Evolutionary conservation across 2,797 vertebrate genomes (phyloP), one percentile per base, ranked within the genome.

Genomic region (Phoxinus dragarum): DNA sequence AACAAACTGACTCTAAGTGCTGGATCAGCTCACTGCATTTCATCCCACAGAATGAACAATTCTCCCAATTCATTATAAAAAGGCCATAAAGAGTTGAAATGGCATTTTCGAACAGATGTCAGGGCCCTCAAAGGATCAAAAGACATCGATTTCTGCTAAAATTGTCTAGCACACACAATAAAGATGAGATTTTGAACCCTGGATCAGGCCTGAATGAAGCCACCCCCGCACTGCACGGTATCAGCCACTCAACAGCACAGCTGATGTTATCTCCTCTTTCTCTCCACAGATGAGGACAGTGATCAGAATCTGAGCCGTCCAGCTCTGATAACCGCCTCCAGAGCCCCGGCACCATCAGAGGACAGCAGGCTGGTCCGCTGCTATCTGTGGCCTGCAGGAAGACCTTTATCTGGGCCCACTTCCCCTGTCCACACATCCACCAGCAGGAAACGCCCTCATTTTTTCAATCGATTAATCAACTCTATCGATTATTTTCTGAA

Each of bases 301-400:
- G 76, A 87, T 86, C 84, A 71, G 72, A 68, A 80, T 84, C 83
- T 79, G 68, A 84, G 74, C 56, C 47, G 34, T 74, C 61, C 69
- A 16, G 31, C 23, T 80, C 86, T 86, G 89, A 90, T 90, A 87
- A 86, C 64, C 72, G 80, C 89, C 75, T 80, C 74, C 85, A 74
- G 56, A 71, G 36, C 11, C 86, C 67, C 68, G 69, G 80, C 88
- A 71, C 84, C 84, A 85, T 81, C 86, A 76, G 81, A 78, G 66
- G 69, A 38, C 52, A 72, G 38, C 31, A 64, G 82, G 49, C 80
- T 74, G 64, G 42, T 27, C 66, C 34, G 8, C 86, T 75, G 87
- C 88, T 90, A 88, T 88, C 76, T 80, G 52, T 82, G 66, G 56
- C 86, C 34, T 79, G 77, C 88, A 90, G 89, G 89, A 90, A 88